Evolutionary conservation across 2,888 invertebrate genomes (phyloP), one percentile per base, ranked within the genome.

Genomic region (Rapana venosa): DNA sequence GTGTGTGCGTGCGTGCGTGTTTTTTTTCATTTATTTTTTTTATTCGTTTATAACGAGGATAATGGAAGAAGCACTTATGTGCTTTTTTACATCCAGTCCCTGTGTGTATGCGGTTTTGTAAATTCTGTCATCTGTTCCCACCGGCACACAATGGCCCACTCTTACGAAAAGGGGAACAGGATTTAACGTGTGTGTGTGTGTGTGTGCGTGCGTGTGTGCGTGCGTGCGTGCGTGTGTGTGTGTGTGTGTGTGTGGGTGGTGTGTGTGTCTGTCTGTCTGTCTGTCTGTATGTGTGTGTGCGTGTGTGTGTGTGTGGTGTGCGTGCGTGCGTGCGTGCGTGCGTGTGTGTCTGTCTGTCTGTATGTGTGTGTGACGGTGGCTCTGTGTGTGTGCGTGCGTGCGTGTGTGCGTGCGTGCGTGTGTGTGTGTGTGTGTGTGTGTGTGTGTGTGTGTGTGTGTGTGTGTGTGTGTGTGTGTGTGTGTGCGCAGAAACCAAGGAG

Each of bases 401-500:
- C n/a, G 74, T 74, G 74, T 2, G 74, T 74, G 13, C 26, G 74
- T 70, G 32, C 17, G 77, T 77, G 32, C 17, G 77, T 77, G 32
- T 32, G 77, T 77, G 77, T 13, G 32, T 77, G 77, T 81, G 17
- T 77, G 30, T 79, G 35, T 79, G 79, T 35, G 79, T 32, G 79
- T 32, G 17, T 32, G 79, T 15, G 79, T 15, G 35, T 15, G 79
- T 35, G 35, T 35, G 79, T 15, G 81, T 47, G 47, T 13, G 81
- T 83, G 81, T 47, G 81, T 83, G 81, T 47, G 47, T 47, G 81
- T 26, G 4, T 47, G 81, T 47, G 81, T 26, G 36, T 47, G 36
- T 83, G 36, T 47, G 30, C 30, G 26, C 90, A 90, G 90, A 87
- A 47, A 87, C 89, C 35, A 91, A 91, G 58, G 91, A 90, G 81